Percentiles rank a stretch among this genome's conserved stretches.
phyloP scores from a whole-genome alignment of 2,888 invertebrate genomes.

The Branchipolynoe longqiensis region DNA sequence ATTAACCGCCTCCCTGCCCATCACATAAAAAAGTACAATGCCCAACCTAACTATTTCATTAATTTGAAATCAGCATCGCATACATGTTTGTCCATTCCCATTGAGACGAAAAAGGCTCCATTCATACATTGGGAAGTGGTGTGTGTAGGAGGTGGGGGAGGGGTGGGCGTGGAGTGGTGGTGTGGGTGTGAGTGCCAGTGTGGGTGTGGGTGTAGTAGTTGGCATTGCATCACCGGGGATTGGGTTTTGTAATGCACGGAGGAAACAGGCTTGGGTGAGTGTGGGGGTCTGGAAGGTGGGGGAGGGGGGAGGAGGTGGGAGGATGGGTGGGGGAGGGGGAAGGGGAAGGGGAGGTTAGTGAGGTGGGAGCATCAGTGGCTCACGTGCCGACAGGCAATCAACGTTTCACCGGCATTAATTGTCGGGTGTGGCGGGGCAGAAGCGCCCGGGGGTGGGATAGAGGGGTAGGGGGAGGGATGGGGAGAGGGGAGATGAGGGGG shows the following conservation, averaged over 20 bases:
- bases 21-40: no score
- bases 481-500: no score
- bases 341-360: neutral
- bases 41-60: constrained; percentile 18
- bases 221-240: no score
- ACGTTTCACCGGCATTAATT: neutral
- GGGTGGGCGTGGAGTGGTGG: neutral
- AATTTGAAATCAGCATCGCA: neutral
- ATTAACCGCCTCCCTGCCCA: neutral
- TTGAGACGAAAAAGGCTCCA: neutral
- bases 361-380: neutral
- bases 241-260: neutral
- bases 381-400: constrained; percentile 21
- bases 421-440: constrained; percentile 14
- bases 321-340: neutral
- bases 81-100: neutral
- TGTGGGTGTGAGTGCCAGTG: neutral
- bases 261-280: neutral
- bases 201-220: no score
- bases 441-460: constrained; percentile 5
- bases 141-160: neutral
- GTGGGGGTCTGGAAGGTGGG: neutral
- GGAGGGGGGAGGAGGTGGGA: neutral
- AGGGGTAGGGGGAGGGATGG: no score
- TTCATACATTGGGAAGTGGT: neutral